phyloP scores from a whole-genome alignment of 2,113 vertebrate species.

The Entelurus aequoreus region DNA sequence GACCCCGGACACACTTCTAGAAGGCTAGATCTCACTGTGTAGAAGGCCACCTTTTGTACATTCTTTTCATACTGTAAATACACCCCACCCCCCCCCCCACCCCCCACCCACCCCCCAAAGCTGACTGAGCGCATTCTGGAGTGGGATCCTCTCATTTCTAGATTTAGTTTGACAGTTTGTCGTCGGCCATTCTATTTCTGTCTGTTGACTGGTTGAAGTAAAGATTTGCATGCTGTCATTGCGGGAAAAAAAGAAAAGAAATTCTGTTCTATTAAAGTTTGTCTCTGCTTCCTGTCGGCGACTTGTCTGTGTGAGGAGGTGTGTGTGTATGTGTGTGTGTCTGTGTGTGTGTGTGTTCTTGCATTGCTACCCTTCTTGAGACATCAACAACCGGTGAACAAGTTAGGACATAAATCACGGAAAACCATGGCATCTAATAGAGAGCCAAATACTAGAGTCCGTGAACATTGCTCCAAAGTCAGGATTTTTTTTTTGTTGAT shows the following conservation, averaged over 20 bases:
- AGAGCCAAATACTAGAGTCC: no score
- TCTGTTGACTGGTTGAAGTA: conserved; percentile 68
- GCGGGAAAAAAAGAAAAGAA: conserved; percentile 25
- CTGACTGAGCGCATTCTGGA: conserved; percentile 49
- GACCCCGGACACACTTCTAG: conserved; percentile 7
- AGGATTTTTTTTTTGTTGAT: no score
- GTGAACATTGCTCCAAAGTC: no score
- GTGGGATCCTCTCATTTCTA: conserved; percentile 63
- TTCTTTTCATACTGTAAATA: conserved; percentile 72
- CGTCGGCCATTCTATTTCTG: conserved; percentile 60
- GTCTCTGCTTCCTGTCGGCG: conserved; percentile 59
- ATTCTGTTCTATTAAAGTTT: conserved; percentile 67
- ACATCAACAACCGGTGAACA: no score
- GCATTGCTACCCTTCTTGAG: no score
- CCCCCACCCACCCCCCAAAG: conserved; percentile 33
- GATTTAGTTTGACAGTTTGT: conserved; percentile 56
- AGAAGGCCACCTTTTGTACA: conserved; percentile 63
- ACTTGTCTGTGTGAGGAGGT: conserved; percentile 54
- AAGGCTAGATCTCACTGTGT: conserved; percentile 55
- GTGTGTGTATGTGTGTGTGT: conserved; percentile 30
- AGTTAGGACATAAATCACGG: no score
- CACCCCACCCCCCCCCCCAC: conserved; percentile 38
- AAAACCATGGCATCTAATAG: no score
- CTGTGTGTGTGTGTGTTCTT: neutral
- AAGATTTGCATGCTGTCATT: conserved; percentile 72